Evolutionary conservation across 2,113 vertebrate species (phyloP).

Genomic region (Theristicus caerulescens): DNA sequence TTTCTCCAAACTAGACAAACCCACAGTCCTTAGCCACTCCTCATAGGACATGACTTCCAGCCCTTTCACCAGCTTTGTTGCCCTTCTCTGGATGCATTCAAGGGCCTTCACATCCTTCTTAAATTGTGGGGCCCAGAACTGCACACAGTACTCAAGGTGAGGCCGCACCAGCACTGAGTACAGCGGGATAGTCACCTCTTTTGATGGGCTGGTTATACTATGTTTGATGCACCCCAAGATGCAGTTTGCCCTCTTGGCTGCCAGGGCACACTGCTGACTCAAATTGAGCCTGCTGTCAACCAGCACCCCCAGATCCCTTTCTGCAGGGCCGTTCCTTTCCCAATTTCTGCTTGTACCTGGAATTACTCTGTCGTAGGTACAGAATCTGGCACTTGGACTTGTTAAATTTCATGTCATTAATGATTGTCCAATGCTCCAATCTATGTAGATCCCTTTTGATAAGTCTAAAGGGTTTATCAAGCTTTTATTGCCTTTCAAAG

Average conservation of each 20-base stretch:
- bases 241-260: background rate
- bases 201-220: too few relatives aligned
- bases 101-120: background rate
- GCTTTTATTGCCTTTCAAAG: background rate
- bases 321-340: background rate
- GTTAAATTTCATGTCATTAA: background rate
- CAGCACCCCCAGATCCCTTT: background rate
- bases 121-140: background rate
- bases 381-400: background rate
- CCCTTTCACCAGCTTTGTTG: background rate
- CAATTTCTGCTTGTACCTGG: background rate
- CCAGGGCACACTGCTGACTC: background rate
- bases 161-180: too few relatives aligned
- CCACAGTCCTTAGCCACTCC: background rate
- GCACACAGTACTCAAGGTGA: background rate
- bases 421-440: background rate
- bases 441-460: background rate
- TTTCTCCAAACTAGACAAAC: background rate
- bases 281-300: background rate
- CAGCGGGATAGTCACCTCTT: fast-evolving
- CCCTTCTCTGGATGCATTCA: background rate
- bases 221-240: background rate
- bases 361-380: background rate
- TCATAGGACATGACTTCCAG: background rate
- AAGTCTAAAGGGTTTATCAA: background rate